Percentiles rank a stretch among this genome's conserved stretches.
These are phyloP conservation scores for Eubasilissa regina DNA, from an alignment of 1,140 invertebrate genomes.

Conservation along the genomic window DNA sequence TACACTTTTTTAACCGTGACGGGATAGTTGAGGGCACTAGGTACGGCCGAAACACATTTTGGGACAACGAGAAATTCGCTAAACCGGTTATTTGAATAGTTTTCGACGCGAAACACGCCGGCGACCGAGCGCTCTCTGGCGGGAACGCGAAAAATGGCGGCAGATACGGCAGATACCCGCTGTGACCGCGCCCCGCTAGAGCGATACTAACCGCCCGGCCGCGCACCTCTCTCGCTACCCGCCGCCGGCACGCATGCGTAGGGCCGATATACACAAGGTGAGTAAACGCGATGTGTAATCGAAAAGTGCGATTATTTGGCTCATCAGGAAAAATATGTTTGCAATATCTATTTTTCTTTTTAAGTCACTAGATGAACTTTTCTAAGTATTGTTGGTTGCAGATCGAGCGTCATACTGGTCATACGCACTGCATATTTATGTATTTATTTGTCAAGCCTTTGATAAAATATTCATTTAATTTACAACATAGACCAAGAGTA, in stretches of 20 bases:
- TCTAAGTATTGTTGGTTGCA: no score
- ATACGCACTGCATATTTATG: no score
- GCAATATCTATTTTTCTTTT: no score
- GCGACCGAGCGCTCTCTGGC: conserved; percentile 50
- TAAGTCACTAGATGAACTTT: no score
- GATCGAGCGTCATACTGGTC: no score
- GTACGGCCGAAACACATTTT: conserved; percentile 42
- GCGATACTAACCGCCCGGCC: conserved; percentile 43
- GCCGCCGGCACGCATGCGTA: conserved; percentile 39
- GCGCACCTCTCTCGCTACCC: conserved; percentile 16
- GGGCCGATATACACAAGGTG: neutral
- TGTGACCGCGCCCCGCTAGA: conserved; percentile 52
- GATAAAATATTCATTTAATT: no score
- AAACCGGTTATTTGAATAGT: conserved; percentile 48
- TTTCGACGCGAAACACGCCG: conserved; percentile 45
- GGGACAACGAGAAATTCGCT: conserved; percentile 34
- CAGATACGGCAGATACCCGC: conserved; percentile 48
- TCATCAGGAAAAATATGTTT: conserved; percentile 7
- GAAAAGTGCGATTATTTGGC: conserved; percentile 26
- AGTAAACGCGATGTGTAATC: conserved; percentile 14
- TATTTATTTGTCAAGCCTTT: no score
- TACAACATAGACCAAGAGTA: no score
- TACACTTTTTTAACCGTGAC: conserved; percentile 40
- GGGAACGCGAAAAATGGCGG: conserved; percentile 53
- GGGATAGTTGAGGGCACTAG: conserved; percentile 36